Conservation (phyloP, 2,797 vertebrate species). For the Sebastes steindachneri region DNA sequence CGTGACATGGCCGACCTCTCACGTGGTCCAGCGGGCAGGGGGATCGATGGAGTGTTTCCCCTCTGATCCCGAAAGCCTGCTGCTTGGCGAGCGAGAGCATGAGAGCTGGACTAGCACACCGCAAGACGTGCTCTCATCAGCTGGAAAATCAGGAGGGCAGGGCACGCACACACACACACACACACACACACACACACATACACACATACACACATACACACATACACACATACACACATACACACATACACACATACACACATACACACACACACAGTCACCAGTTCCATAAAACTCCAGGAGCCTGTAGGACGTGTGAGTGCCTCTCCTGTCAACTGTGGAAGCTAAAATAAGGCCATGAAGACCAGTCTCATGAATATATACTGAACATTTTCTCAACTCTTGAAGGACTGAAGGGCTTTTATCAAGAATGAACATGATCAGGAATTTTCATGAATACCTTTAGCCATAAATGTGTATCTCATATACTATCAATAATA, state of each 20-base stretch:
- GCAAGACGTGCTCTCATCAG: conserved; percentile 22
- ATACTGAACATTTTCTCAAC: background rate
- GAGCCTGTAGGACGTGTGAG: background rate
- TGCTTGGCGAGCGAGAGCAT: conserved; percentile 12
- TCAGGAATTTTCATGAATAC: background rate
- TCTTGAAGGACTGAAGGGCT: background rate
- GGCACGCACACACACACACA: background rate
- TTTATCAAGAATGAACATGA: background rate
- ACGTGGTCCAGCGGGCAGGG: background rate
- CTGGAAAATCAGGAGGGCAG: conserved; percentile 18
- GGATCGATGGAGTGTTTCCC: conserved; percentile 37
- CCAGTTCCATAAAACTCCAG: background rate
- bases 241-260: background rate
- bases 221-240: too few relatives aligned
- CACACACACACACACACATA: background rate
- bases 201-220: background rate
- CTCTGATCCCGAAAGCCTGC: conserved; percentile 15
- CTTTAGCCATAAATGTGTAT: background rate
- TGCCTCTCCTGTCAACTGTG: background rate
- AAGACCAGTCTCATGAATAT: conserved; percentile 6
- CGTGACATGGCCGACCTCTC: conserved; percentile 44
- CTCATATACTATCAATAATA: background rate
- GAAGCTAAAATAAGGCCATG: background rate
- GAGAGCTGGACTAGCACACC: conserved; percentile 42
- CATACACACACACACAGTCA: background rate